A percentile compares a stretch with the other conserved stretches of the same genome.
phyloP scores from a whole-genome alignment of 2,888 invertebrate species.

The Patella caerulea region DNA sequence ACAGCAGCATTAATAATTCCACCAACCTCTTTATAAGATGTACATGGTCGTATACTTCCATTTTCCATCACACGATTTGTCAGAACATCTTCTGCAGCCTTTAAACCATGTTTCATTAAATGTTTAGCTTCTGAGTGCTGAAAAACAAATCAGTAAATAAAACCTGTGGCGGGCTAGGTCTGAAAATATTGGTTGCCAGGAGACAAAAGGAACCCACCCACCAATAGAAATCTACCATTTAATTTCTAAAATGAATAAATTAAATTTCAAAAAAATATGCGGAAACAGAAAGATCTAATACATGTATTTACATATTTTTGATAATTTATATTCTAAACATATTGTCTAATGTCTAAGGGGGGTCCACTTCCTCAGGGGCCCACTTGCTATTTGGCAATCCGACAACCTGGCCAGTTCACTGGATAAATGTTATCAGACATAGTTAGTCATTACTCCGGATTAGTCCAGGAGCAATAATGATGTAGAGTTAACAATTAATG shows the following conservation, averaged over 20 bases:
- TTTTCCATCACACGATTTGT: conserved; percentile 55
- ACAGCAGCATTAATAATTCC: no score
- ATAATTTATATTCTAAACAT: no score
- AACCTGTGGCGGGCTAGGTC: background rate
- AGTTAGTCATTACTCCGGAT: no score
- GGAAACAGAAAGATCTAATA: background rate
- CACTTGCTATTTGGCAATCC: no score
- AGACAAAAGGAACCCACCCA: background rate
- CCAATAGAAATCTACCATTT: no score
- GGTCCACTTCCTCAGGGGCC: no score
- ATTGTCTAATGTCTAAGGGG: background rate
- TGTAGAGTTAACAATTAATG: no score
- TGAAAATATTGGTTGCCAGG: no score
- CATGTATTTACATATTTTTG: no score
- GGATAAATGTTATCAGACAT: background rate
- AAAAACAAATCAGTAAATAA: background rate
- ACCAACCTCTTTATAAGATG: conserved; percentile 61
- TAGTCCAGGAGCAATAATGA: no score
- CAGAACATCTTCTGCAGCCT: conserved; percentile 58
- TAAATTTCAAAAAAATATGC: background rate
- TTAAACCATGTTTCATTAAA: conserved; percentile 55
- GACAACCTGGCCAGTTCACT: no score
- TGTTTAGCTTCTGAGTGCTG: conserved; percentile 59
- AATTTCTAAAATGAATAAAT: no score
- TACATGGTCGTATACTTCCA: conserved; percentile 61